phyloP scores from a whole-genome alignment of 2,113 vertebrate species.

The Leucopternis melanops region DNA sequence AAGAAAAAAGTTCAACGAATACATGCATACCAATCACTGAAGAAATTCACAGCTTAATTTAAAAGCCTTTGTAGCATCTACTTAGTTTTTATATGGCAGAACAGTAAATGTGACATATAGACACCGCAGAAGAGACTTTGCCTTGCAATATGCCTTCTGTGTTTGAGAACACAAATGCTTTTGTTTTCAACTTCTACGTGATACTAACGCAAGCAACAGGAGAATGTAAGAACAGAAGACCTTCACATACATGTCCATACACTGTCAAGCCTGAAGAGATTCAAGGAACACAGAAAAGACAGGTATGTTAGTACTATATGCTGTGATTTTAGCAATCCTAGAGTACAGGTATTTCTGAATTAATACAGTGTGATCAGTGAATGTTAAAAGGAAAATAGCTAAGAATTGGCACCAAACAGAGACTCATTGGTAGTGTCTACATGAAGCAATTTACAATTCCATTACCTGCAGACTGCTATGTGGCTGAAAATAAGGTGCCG shows the following conservation, averaged over 20 bases:
- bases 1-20: background rate
- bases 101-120: background rate
- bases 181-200: background rate
- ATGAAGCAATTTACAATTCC: slow-evolving; percentile 37
- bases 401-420: slow-evolving; percentile 15
- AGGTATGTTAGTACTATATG: background rate
- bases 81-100: background rate
- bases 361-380: background rate
- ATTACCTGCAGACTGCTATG: background rate
- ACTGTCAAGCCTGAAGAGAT: background rate
- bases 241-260: background rate
- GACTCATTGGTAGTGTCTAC: background rate
- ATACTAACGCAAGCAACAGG: background rate
- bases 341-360: background rate
- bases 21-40: background rate
- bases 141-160: background rate
- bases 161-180: background rate
- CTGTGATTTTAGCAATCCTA: background rate
- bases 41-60: background rate
- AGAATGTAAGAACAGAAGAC: background rate
- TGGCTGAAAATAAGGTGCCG: background rate
- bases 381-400: slow-evolving; percentile 19
- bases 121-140: background rate
- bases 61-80: background rate
- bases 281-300: background rate